A percentile compares a stretch with the other conserved stretches of the same genome.
These are phyloP conservation scores for Pollenia amentaria DNA, from an alignment of 2,888 invertebrate genomes.

Conservation along the genomic window DNA sequence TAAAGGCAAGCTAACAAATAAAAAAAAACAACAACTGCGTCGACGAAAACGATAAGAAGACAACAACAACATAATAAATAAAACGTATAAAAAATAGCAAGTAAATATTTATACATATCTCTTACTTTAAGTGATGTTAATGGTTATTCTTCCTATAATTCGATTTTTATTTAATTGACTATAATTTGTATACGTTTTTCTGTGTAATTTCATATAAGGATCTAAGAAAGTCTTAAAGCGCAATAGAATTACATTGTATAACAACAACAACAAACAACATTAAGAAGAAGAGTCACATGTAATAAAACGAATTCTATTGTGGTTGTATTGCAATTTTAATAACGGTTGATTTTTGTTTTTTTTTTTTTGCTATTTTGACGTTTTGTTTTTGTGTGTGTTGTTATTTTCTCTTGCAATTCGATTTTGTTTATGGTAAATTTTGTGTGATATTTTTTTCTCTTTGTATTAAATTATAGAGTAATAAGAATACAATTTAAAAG, in stretches of 20 bases:
- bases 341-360: neutral
- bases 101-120: slow-evolving; percentile 65
- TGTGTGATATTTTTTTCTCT: slow-evolving; percentile 29
- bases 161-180: slow-evolving; percentile 24
- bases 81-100: slow-evolving; percentile 57
- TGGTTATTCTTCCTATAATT: slow-evolving; percentile 47
- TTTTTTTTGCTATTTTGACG: slow-evolving; percentile 24
- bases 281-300: slow-evolving; percentile 50
- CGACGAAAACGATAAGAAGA: slow-evolving; percentile 68
- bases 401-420: slow-evolving; percentile 41
- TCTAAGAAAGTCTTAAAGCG: slow-evolving; percentile 57
- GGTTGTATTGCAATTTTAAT: slow-evolving; percentile 47
- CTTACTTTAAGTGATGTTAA: slow-evolving; percentile 49
- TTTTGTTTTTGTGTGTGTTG: slow-evolving; percentile 36
- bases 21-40: slow-evolving; percentile 66
- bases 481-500: slow-evolving; percentile 15
- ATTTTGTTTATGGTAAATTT: slow-evolving; percentile 44
- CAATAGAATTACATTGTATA: slow-evolving; percentile 51
- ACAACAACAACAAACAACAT: slow-evolving; percentile 26
- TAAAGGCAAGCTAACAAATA: slow-evolving; percentile 73
- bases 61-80: slow-evolving; percentile 69
- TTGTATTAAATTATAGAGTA: slow-evolving; percentile 20
- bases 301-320: slow-evolving; percentile 53
- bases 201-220: slow-evolving; percentile 34
- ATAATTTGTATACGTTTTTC: slow-evolving; percentile 11